Evolutionary conservation across 2,888 invertebrate species (phyloP).

Genomic region (Caradrina clavipalpis): DNA sequence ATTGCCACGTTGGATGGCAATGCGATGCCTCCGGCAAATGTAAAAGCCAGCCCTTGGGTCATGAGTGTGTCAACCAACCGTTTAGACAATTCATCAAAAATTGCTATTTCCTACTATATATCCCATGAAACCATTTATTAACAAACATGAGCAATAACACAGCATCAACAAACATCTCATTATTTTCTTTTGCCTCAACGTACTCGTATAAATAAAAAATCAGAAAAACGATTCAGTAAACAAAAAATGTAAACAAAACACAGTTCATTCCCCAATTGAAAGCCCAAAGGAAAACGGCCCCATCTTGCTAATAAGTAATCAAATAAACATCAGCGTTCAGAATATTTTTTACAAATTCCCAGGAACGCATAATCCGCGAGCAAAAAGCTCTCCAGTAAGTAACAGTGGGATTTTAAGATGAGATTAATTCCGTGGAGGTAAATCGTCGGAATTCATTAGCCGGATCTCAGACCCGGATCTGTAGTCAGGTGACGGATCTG

Average conservation of each 20-base stretch:
- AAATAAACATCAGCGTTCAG: slow-evolving; percentile 45
- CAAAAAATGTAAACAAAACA: background rate
- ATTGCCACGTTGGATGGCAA: too few species aligned
- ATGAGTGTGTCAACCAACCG: too few species aligned
- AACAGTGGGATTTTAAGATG: slow-evolving; percentile 64
- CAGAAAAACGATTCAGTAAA: background rate
- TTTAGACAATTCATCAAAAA: too few species aligned
- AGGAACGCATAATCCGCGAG: slow-evolving; percentile 23
- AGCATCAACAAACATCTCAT: background rate
- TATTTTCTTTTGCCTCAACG: background rate
- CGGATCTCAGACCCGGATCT: slow-evolving; percentile 49
- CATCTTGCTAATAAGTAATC: slow-evolving; percentile 45
- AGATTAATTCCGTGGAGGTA: slow-evolving; percentile 69
- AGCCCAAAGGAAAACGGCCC: slow-evolving; percentile 24
- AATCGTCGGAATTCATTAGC: slow-evolving; percentile 74
- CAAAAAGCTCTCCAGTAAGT: slow-evolving; percentile 47
- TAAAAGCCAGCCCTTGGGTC: too few species aligned
- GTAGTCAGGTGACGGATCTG: slow-evolving; percentile 57
- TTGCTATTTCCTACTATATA: too few species aligned
- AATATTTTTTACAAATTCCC: slow-evolving; percentile 18
- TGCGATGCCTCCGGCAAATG: too few species aligned
- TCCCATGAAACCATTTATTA: too few species aligned
- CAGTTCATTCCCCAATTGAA: background rate
- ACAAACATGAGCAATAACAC: background rate
- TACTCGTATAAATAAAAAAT: background rate